These are phyloP conservation scores for Machaerirhynchus nigripectus DNA, from an alignment of 2,113 vertebrate genomes.

Conservation along the genomic window DNA sequence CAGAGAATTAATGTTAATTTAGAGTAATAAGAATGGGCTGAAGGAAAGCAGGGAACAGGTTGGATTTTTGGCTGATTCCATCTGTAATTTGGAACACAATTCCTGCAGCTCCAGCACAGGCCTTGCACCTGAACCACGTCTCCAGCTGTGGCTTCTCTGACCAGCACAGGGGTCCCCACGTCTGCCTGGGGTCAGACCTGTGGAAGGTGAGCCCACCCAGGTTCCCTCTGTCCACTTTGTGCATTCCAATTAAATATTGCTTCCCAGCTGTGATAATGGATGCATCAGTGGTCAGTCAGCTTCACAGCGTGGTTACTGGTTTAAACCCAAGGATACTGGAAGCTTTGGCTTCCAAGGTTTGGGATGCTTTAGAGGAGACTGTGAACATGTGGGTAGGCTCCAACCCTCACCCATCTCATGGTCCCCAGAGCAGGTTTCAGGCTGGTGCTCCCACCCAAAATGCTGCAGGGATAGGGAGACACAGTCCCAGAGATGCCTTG, in stretches of 20 bases:
- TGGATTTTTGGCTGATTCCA: background rate
- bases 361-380: background rate
- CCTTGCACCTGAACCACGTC: background rate
- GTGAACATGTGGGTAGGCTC: background rate
- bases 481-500: background rate
- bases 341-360: background rate
- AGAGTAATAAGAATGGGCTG: background rate
- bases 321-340: background rate
- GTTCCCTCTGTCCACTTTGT: background rate
- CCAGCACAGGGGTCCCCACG: background rate
- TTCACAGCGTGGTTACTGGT: fast-evolving
- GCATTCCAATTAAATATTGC: background rate
- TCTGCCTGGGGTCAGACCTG: background rate
- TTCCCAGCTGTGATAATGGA: background rate
- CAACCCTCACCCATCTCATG: background rate
- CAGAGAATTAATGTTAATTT: slow-evolving; percentile 1
- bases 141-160: background rate
- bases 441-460: background rate
- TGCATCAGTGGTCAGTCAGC: background rate
- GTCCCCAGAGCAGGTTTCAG: background rate
- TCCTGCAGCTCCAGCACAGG: background rate
- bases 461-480: fast-evolving
- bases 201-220: background rate
- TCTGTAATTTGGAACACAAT: background rate
- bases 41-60: background rate